These are phyloP conservation scores for Tragelaphus buxtoni DNA, from an alignment of 2,113 vertebrate species.

Conservation along the genomic window DNA sequence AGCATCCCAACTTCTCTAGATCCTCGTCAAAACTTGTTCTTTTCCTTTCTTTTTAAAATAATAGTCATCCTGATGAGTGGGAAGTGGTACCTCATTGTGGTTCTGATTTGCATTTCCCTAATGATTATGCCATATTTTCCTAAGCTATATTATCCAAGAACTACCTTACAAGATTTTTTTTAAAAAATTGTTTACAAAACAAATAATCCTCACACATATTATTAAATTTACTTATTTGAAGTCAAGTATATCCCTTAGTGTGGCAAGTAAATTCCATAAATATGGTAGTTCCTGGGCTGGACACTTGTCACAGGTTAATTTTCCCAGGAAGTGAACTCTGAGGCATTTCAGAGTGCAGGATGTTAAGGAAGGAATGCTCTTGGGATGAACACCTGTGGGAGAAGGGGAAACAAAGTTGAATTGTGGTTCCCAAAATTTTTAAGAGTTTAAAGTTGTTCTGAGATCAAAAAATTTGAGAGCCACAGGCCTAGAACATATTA, in stretches of 20 bases:
- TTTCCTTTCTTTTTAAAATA: background rate
- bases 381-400: background rate
- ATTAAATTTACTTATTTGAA: slow-evolving; percentile 12
- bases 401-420: background rate
- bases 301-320: background rate
- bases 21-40: background rate
- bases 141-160: background rate
- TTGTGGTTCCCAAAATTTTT: background rate
- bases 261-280: background rate
- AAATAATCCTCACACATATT: background rate
- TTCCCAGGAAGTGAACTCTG: background rate
- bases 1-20: background rate
- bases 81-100: background rate
- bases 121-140: background rate
- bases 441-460: background rate
- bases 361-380: background rate
- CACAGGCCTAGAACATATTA: background rate
- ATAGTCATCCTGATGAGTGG: background rate
- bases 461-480: background rate
- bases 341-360: background rate
- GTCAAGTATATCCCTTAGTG: background rate
- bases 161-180: background rate
- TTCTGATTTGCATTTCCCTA: background rate
- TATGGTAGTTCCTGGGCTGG: background rate
- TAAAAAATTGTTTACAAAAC: background rate